Conservation (phyloP, 1,140 invertebrate genomes). For the Lasioglossum albipes region DNA sequence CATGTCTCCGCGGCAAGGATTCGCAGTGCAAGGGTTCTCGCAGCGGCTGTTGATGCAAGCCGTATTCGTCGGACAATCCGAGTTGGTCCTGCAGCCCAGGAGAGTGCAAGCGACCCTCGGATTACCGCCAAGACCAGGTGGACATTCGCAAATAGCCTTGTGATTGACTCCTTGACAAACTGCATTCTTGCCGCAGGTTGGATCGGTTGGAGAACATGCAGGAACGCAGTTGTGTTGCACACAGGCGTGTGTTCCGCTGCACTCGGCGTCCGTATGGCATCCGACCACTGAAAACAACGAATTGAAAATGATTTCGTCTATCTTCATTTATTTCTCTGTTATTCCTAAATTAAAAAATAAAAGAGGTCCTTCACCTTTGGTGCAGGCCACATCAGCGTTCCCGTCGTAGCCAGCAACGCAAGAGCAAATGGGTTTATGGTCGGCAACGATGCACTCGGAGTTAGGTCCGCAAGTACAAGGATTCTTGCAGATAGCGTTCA, state of each 20-base stretch:
- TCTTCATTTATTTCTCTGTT: background rate
- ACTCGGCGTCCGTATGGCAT: slow-evolving; percentile 87
- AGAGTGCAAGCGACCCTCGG: slow-evolving; percentile 87
- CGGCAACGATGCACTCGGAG: slow-evolving; percentile 88
- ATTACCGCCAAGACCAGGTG: slow-evolving; percentile 89
- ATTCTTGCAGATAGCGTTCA: slow-evolving; percentile 88
- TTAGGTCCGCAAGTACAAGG: slow-evolving; percentile 91
- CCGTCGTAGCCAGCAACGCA: slow-evolving; percentile 90
- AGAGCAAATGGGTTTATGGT: slow-evolving; percentile 92
- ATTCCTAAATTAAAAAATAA: background rate
- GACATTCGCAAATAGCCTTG: slow-evolving; percentile 89
- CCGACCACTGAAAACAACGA: slow-evolving; percentile 77
- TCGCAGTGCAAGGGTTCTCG: slow-evolving; percentile 86
- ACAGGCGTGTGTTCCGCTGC: slow-evolving; percentile 88
- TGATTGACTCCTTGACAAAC: slow-evolving; percentile 89
- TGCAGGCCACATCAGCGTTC: slow-evolving; percentile 88
- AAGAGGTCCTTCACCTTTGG: slow-evolving; percentile 77
- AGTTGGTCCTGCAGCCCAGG: slow-evolving; percentile 87
- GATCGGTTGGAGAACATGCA: slow-evolving; percentile 85
- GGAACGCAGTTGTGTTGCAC: slow-evolving; percentile 89
- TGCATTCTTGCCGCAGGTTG: slow-evolving; percentile 86
- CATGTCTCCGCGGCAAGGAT: slow-evolving; percentile 85
- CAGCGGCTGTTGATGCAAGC: slow-evolving; percentile 91
- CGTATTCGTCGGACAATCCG: slow-evolving; percentile 87
- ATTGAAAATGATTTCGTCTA: background rate